phyloP scores from a whole-genome alignment of 2,113 vertebrate genomes.

The Mus pahari region DNA sequence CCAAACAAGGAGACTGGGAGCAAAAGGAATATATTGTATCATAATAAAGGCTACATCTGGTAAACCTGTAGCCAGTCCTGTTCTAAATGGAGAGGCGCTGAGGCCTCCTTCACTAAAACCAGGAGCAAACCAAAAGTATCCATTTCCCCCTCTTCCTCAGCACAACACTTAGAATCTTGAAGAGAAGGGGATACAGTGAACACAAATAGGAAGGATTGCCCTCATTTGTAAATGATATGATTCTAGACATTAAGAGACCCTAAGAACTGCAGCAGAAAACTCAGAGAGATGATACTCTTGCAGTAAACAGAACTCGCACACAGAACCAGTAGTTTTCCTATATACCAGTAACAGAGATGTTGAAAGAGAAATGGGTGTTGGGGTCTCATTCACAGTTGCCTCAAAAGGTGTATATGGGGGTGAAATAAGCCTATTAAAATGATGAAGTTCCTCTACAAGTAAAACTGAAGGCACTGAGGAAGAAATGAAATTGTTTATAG shows the following conservation, averaged over 20 bases:
- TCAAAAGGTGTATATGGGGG: background rate
- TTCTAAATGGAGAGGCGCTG: background rate
- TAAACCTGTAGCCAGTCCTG: background rate
- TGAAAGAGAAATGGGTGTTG: background rate
- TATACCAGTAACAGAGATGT: background rate
- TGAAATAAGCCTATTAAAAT: background rate
- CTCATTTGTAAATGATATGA: background rate
- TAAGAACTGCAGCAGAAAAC: background rate
- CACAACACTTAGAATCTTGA: background rate
- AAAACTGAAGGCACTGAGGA: too few species aligned
- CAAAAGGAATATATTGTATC: background rate
- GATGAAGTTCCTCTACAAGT: too few species aligned
- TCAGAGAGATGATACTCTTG: too few species aligned
- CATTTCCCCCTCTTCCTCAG: background rate
- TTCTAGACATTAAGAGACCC: background rate
- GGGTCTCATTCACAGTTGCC: background rate
- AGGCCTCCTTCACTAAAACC: background rate
- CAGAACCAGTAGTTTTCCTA: background rate
- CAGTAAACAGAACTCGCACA: background rate
- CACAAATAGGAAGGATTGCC: background rate
- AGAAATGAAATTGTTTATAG: background rate
- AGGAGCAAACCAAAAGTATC: background rate
- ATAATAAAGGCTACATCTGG: background rate
- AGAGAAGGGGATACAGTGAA: background rate
- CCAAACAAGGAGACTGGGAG: background rate